Percentiles rank a stretch among this genome's conserved stretches.
Conservation (phyloP, 2,113 vertebrate species). For the Plectropomus leopardus region DNA sequence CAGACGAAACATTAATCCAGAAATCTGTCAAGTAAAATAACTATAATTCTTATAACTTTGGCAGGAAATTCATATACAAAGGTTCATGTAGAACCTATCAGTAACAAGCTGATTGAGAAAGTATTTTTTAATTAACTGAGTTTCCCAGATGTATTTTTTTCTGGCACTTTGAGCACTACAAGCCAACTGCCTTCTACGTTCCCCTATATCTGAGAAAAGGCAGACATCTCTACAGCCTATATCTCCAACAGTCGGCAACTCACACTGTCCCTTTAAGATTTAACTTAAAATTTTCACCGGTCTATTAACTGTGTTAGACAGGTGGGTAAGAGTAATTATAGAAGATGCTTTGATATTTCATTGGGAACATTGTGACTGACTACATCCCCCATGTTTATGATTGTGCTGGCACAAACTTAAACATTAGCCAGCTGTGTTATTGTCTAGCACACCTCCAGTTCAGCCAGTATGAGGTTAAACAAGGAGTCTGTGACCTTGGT, state of each 20-base stretch:
- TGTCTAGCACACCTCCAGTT: not conserved
- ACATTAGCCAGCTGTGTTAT: slow-evolving; percentile 10
- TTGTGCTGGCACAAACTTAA: not conserved
- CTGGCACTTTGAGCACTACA: no score
- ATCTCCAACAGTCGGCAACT: no score
- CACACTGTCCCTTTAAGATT: no score
- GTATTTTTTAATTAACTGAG: not conserved
- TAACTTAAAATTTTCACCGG: not conserved
- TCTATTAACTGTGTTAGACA: not conserved
- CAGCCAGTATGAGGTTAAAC: not conserved
- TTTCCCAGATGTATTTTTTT: no score
- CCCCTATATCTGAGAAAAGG: no score
- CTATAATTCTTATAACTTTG: not conserved
- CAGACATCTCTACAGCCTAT: no score
- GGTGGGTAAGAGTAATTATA: not conserved
- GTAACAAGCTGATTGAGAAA: not conserved
- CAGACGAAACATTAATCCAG: not conserved
- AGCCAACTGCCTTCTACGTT: no score
- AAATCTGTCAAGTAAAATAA: not conserved
- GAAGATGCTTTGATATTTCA: not conserved
- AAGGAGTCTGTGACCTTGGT: slow-evolving; percentile 44
- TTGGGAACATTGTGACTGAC: not conserved
- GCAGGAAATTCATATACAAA: no score
- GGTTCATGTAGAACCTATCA: not conserved
- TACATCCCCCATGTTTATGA: not conserved